Conservation (phyloP, 2,113 vertebrate genomes). For the Ochotona curzoniae region DNA sequence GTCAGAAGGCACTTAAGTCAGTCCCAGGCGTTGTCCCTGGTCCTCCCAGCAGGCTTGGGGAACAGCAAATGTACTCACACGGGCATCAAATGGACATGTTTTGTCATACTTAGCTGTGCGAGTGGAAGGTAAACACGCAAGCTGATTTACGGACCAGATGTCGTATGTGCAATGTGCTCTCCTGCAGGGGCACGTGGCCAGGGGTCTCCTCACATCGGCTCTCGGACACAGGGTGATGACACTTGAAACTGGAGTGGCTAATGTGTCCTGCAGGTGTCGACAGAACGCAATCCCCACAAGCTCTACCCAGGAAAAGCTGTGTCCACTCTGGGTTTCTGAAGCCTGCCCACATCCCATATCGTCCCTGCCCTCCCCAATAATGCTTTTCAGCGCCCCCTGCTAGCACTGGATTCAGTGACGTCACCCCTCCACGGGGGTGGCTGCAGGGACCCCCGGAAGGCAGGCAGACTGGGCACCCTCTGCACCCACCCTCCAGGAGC, state of each 20-base stretch:
- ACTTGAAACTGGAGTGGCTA: neutral
- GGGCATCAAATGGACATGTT: too few relatives aligned
- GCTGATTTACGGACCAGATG: too few relatives aligned
- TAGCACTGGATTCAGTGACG: neutral
- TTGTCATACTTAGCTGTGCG: too few relatives aligned
- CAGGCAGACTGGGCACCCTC: neutral
- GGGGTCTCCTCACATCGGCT: neutral
- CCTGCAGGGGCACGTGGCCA: too few relatives aligned
- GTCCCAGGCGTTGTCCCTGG: too few relatives aligned
- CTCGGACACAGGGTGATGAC: neutral
- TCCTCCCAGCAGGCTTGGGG: too few relatives aligned
- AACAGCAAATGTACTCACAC: neutral
- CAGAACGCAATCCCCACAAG: fast-evolving
- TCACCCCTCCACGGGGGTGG: neutral
- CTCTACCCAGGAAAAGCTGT: neutral
- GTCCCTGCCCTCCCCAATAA: neutral
- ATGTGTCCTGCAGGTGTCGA: neutral
- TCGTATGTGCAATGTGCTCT: too few relatives aligned
- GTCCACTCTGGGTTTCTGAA: neutral
- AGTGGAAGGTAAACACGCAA: too few relatives aligned
- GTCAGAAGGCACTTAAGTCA: too few relatives aligned
- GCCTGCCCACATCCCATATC: neutral
- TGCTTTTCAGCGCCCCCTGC: neutral
- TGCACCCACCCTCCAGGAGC: neutral
- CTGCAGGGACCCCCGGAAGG: neutral